Percentiles rank a stretch among this genome's conserved stretches.
These are phyloP conservation scores for Epinephelus malabaricus DNA, from an alignment of 2,797 vertebrate species.

Conservation along the genomic window DNA sequence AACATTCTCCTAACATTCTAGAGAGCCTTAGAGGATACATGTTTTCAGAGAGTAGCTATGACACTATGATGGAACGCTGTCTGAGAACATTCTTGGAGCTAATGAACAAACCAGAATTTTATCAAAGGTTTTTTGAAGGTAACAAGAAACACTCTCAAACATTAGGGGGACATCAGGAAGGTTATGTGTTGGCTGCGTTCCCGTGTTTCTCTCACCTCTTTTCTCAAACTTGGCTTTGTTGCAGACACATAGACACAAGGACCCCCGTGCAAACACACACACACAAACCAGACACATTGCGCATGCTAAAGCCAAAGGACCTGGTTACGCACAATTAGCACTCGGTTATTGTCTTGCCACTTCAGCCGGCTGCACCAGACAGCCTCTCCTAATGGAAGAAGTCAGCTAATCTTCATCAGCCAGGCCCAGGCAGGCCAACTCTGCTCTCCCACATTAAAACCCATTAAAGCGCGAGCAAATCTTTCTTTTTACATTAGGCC, in stretches of 20 bases:
- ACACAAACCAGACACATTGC: slow-evolving; percentile 53
- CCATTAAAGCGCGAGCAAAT: slow-evolving; percentile 83
- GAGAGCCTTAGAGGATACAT: not conserved
- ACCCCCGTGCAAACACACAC: slow-evolving; percentile 20
- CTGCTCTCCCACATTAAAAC: slow-evolving; percentile 83
- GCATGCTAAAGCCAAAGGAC: slow-evolving; percentile 62
- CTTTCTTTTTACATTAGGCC: slow-evolving; percentile 83
- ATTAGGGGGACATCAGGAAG: slow-evolving; percentile 9
- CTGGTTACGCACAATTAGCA: slow-evolving; percentile 94
- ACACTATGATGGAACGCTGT: not conserved
- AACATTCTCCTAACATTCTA: not conserved
- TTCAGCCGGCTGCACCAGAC: slow-evolving; percentile 87
- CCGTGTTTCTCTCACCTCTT: slow-evolving; percentile 5
- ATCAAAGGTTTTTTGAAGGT: slow-evolving; percentile 29
- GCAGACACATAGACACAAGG: slow-evolving; percentile 26
- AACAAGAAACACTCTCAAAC: slow-evolving; percentile 4
- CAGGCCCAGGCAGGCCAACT: slow-evolving; percentile 83
- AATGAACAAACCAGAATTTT: slow-evolving; percentile 22
- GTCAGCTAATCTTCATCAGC: slow-evolving; percentile 93
- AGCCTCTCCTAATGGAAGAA: slow-evolving; percentile 90
- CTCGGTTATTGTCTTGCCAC: slow-evolving; percentile 93
- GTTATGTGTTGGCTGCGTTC: slow-evolving; percentile 3
- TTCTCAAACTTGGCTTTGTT: slow-evolving; percentile 16
- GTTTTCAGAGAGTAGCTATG: not conserved
- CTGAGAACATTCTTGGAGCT: slow-evolving; percentile 6